A percentile compares a stretch with the other conserved stretches of the same genome.
phyloP scores from a whole-genome alignment of 2,888 invertebrate genomes.

The Limnephilus lunatus region DNA sequence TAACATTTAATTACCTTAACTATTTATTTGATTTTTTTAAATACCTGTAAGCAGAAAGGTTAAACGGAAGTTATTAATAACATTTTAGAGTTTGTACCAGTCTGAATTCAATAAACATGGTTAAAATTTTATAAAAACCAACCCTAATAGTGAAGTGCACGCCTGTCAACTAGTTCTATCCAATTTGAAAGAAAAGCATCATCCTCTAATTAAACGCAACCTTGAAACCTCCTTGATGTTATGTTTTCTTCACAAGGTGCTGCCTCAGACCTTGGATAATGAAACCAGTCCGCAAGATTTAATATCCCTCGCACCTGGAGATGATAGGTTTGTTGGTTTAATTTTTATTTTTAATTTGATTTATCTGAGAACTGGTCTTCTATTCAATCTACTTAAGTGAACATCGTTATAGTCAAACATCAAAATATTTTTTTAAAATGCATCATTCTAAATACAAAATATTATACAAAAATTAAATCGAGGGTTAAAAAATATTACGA shows the following conservation, averaged over 20 bases:
- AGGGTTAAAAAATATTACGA: background rate
- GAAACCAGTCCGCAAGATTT: constrained; percentile 8
- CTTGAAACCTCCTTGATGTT: background rate
- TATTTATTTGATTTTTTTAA: too few species aligned
- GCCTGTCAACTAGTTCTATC: too few species aligned
- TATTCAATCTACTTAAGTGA: background rate
- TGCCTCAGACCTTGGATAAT: constrained; percentile 12
- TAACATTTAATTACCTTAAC: too few species aligned
- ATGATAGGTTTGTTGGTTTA: constrained; percentile 1
- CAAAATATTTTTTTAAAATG: too few species aligned
- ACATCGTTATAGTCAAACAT: background rate
- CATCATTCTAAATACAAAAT: too few species aligned
- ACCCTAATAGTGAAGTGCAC: background rate
- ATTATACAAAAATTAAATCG: background rate
- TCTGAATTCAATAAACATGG: background rate
- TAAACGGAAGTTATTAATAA: too few species aligned
- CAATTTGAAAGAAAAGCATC: too few species aligned
- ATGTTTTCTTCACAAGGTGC: constrained; percentile 7
- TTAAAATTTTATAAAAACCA: background rate
- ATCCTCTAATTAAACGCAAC: too few species aligned
- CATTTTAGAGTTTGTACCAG: too few species aligned
- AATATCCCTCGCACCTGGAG: constrained; percentile 8
- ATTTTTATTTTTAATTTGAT: background rate
- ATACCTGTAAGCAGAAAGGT: too few species aligned
- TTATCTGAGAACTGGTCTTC: background rate